Base-by-base conservation (phyloP, 2,888 invertebrate species). In the Chrysina gloriosa region DNA sequence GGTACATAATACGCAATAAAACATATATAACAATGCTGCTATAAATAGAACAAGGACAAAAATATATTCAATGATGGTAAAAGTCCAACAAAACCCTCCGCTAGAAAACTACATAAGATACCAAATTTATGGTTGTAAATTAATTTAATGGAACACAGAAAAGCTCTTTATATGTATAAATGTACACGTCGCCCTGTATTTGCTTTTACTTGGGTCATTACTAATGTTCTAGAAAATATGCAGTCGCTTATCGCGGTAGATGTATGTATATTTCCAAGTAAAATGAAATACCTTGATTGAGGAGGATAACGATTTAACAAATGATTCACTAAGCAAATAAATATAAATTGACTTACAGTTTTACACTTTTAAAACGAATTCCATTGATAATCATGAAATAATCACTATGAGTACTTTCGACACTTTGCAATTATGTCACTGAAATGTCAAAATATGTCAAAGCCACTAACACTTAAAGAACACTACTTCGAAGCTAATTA, bases 341-440 rank as follows among this genome's bases (percentile, higher is more conserved):
- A 27, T 23, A 61, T 36, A 61, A 61, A 42, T 42, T 5, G 9
- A 61, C 58, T 61, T 42, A 61, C 58, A 27, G 45, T 19, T 56
- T 25, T 61, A 27, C 36, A 14, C 42, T 61, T 61, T 42, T 27
- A 14, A 42, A 14, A n/a, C n/a, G 25, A 61, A 9, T 52, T 61
- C 27, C 58, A 61, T 27, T 61, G 14, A 27, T 23, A 42, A 42
- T 42, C 42, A 42, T 23, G 31, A 52, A 31, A 31, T 6, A 31
- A 29, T 52, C 14, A 16, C 16, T 45, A 45, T 19, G 3, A 45
- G 7, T 5, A 19, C 19, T 19, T 21, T 27, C 19, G 42, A 27
- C 58, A 61, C 16, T 42, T 61, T 42, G 45, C 58, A 61, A 9
- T n/a, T n/a, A 31, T 52, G 16, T 31, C 19, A 29, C 9, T 14